phyloP scores from a whole-genome alignment of 2,888 invertebrate genomes.

The Zaprionus bogoriensis region DNA sequence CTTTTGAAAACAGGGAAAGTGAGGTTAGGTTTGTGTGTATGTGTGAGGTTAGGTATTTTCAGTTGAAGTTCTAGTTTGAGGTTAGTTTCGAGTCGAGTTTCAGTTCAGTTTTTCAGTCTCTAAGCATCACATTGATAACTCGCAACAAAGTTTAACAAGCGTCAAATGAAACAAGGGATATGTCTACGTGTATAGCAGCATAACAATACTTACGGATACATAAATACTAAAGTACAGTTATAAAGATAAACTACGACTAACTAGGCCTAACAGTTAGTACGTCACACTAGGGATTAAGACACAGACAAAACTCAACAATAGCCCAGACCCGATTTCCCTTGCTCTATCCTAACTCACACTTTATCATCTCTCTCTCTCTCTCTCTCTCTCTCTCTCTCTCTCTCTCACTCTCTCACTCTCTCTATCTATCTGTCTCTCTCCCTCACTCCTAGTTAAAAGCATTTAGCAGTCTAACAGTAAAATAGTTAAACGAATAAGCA shows the following conservation, averaged over 20 bases:
- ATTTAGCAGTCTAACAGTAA: conserved; percentile 53
- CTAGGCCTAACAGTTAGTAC: conserved; percentile 23
- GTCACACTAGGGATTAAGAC: conserved; percentile 14
- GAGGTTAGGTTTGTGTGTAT: conserved; percentile 2
- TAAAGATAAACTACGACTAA: conserved; percentile 22
- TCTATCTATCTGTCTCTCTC: no score
- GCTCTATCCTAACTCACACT: neutral
- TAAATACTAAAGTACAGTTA: conserved; percentile 9
- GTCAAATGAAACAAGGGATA: conserved; percentile 83
- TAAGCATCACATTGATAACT: conserved; percentile 29
- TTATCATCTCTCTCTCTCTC: neutral
- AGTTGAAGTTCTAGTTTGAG: conserved; percentile 27
- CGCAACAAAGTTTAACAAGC: conserved; percentile 73
- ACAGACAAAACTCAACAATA: conserved; percentile 6
- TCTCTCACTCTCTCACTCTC: conserved; percentile 1
- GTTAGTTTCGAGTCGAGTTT: conserved; percentile 7
- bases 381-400: neutral
- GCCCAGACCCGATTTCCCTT: neutral
- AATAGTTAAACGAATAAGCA: conserved; percentile 52
- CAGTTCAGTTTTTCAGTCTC: conserved; percentile 5
- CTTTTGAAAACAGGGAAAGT: conserved; percentile 39
- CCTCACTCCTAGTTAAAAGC: conserved; percentile 67
- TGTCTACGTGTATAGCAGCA: conserved; percentile 80
- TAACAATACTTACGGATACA: conserved; percentile 20
- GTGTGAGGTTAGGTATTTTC: conserved; percentile 33